Base-by-base conservation (phyloP, 2,113 vertebrate genomes). In the Arothron firmamentum region DNA sequence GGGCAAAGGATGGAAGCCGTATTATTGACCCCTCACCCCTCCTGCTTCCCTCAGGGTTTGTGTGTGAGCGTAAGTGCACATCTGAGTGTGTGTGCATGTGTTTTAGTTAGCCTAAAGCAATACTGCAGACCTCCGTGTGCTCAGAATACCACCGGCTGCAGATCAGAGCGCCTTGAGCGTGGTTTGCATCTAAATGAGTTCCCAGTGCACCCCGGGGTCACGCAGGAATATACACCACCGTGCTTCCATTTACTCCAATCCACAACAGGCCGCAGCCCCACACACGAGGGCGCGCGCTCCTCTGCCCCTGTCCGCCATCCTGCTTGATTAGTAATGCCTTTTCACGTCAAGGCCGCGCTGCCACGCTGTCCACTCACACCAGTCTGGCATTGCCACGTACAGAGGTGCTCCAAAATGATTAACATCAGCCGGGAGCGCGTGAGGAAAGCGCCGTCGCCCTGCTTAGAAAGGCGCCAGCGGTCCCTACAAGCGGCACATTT, bases 1-100 rank as follows among this genome's bases (percentile, higher is more conserved):
- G 67, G 70, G 79, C 62, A 62, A 70, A 74, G 72, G 77, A 80
- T 79, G 73, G 74, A 80, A 79, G 66, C 56, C 47, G 17, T 69
- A 63, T 77, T 79, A 70, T 84, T 84, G 81, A 88, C 82, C 84
- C 77, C 72, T 82, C 52, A 78, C 70, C 75, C 77, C 56, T 55
- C 62, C 70, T 66, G 74, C 75, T 77, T 72, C 71, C 85, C 75
- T 73, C 67, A 70, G 74, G 72, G 63, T 28, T 28, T 28, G 25
- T 59, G 52, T 59, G 62, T 72, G 45, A 68, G 66, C 55, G 54
- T 63, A 50, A 3, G 50, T 42, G 23, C 52, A 31, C 62, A 16
- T 67, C 52, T 45, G 60, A 56, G 52, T 54, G 19, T 25, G 38
- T 59, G 38, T 41, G 34, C 73, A 28, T 60, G 72, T 78, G 69